Percentiles rank a stretch among this genome's conserved stretches.
These are phyloP conservation scores for Mystacides longicornis DNA, from an alignment of 2,888 invertebrate species.

Conservation along the genomic window DNA sequence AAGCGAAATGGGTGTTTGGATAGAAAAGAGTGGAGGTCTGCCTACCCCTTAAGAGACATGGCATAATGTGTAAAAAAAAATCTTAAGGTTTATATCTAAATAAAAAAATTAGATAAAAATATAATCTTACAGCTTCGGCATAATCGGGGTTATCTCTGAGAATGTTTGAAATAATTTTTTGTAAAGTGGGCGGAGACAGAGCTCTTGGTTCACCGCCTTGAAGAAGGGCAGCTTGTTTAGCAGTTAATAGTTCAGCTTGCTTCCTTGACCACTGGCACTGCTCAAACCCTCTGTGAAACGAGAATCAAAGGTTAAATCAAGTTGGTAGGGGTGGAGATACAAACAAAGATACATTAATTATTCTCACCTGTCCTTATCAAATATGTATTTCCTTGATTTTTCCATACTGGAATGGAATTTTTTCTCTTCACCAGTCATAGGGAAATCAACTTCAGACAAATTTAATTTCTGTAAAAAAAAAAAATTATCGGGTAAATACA, in stretches of 20 bases:
- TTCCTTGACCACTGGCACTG: constrained; percentile 74
- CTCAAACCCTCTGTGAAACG: constrained; percentile 32
- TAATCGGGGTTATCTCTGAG: constrained; percentile 71
- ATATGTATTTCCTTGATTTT: constrained; percentile 38
- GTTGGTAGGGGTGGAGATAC: too few species aligned
- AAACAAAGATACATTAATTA: too few species aligned
- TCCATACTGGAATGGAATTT: constrained; percentile 40
- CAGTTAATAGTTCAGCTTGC: constrained; percentile 83
- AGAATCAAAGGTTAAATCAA: background rate
- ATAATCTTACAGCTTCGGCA: constrained; percentile 66
- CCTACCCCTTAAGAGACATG: too few species aligned
- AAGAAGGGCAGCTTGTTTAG: constrained; percentile 76
- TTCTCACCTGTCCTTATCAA: constrained; percentile 45
- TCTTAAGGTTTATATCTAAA: too few species aligned
- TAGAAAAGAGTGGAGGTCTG: too few species aligned
- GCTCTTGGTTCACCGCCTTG: constrained; percentile 78
- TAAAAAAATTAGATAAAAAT: too few species aligned
- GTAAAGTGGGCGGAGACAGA: constrained; percentile 66
- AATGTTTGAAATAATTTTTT: constrained; percentile 64
- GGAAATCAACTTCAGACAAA: constrained; percentile 36
- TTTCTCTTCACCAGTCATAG: constrained; percentile 32
- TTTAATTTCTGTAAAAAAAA: constrained; percentile 39
- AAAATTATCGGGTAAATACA: background rate
- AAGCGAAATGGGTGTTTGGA: too few species aligned
- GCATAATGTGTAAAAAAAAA: too few species aligned